Conservation (phyloP, 2,797 vertebrate genomes). For the Anguilla obscura region DNA sequence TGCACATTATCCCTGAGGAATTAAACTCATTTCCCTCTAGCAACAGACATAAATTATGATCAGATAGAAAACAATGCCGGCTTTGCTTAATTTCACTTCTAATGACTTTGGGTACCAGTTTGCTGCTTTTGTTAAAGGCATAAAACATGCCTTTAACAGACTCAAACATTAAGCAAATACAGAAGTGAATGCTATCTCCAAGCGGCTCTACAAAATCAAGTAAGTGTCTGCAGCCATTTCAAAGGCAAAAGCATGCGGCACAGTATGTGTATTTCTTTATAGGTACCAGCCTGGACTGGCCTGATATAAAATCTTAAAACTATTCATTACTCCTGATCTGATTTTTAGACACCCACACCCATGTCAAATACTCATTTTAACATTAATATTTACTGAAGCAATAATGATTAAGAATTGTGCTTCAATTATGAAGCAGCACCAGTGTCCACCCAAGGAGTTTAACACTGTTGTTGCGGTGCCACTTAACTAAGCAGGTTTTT, state of each 20-base stretch:
- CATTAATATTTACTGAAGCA: conserved; percentile 1
- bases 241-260: not conserved
- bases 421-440: not conserved
- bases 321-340: not conserved
- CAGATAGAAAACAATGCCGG: conserved; percentile 47
- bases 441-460: not conserved
- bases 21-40: conserved; percentile 70
- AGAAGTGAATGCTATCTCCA: not conserved
- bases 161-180: not conserved
- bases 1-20: conserved; percentile 69
- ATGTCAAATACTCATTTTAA: not conserved
- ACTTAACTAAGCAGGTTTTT: not conserved
- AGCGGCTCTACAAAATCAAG: not conserved
- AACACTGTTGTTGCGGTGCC: not conserved
- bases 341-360: not conserved
- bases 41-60: conserved; percentile 67
- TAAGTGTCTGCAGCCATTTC: not conserved
- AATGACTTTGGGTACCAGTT: conserved; percentile 59
- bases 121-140: conserved; percentile 42
- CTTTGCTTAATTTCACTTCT: conserved; percentile 65
- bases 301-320: not conserved
- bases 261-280: not conserved
- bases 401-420: not conserved
- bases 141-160: conserved; percentile 38
- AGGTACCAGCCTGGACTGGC: not conserved